A percentile compares a stretch with the other conserved stretches of the same genome.
phyloP scores from a whole-genome alignment of 2,113 vertebrate species.

The Setophaga kirtlandii region DNA sequence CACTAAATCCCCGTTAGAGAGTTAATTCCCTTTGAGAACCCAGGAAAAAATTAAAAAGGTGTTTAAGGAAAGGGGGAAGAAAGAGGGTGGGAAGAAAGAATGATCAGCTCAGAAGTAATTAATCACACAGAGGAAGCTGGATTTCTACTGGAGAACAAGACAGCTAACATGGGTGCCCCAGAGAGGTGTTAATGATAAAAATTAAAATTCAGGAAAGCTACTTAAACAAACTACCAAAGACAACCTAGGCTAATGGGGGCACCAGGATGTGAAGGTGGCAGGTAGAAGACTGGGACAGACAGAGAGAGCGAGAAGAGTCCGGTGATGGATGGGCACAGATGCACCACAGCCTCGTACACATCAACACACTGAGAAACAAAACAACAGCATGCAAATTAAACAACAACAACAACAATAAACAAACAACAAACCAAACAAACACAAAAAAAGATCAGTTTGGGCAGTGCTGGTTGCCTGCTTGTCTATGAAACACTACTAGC shows the following conservation, averaged over 20 bases:
- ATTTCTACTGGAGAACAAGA: constrained; percentile 24
- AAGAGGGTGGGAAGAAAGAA: background rate
- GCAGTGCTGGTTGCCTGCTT: constrained; percentile 99
- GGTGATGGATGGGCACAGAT: constrained; percentile 74
- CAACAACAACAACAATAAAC: constrained; percentile 42
- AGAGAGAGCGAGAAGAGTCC: constrained; percentile 54
- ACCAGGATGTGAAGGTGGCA: constrained; percentile 10
- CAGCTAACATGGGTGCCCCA: constrained; percentile 7
- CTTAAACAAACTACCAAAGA: constrained; percentile 17
- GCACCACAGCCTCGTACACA: constrained; percentile 46
- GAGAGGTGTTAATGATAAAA: constrained; percentile 48
- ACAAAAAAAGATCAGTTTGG: constrained; percentile 78
- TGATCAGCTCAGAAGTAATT: constrained; percentile 20
- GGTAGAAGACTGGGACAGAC: constrained; percentile 12
- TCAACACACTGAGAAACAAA: constrained; percentile 37
- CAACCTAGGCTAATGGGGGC: background rate
- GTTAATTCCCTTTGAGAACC: constrained; percentile 81
- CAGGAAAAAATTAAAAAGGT: constrained; percentile 71
- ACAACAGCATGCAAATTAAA: constrained; percentile 74
- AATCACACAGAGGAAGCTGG: constrained; percentile 28
- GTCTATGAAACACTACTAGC: constrained; percentile 90
- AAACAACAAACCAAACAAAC: constrained; percentile 71
- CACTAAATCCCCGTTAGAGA: constrained; percentile 85
- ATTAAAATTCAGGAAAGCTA: constrained; percentile 15
- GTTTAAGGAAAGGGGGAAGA: constrained; percentile 20